Evolutionary conservation across 2,113 vertebrate species (phyloP).

Genomic region (Silurus asotus): DNA sequence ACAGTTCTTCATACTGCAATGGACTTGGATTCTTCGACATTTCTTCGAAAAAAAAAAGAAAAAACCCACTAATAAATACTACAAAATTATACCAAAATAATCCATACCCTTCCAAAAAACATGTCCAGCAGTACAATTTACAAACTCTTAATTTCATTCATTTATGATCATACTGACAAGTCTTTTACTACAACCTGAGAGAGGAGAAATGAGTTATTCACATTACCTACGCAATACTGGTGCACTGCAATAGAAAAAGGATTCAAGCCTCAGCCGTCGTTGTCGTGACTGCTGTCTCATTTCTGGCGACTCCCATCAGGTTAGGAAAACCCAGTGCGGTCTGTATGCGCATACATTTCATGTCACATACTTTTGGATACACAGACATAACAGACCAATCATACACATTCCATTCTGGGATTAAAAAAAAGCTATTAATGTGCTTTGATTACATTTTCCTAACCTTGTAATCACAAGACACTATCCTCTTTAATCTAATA

Average conservation of each 20-base stretch:
- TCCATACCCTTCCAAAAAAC: not conserved
- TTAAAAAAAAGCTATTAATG: not conserved
- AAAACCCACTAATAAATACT: too few species aligned
- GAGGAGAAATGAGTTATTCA: not conserved
- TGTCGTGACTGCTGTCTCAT: constrained; percentile 12
- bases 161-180: not conserved
- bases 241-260: constrained; percentile 22
- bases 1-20: constrained; percentile 12
- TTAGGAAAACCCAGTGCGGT: not conserved
- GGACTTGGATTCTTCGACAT: not conserved
- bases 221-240: constrained; percentile 25
- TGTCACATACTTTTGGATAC: not conserved
- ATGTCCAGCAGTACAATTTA: not conserved
- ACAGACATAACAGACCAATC: not conserved
- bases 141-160: not conserved
- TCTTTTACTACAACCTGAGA: not conserved
- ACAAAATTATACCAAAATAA: too few species aligned
- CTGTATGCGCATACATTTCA: not conserved
- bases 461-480: not conserved
- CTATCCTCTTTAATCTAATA: not conserved
- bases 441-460: not conserved
- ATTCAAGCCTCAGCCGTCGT: constrained; percentile 6
- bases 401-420: not conserved
- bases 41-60: not conserved
- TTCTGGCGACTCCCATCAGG: not conserved